Conservation (phyloP, 2,113 vertebrate species). For the Plectropomus leopardus region DNA sequence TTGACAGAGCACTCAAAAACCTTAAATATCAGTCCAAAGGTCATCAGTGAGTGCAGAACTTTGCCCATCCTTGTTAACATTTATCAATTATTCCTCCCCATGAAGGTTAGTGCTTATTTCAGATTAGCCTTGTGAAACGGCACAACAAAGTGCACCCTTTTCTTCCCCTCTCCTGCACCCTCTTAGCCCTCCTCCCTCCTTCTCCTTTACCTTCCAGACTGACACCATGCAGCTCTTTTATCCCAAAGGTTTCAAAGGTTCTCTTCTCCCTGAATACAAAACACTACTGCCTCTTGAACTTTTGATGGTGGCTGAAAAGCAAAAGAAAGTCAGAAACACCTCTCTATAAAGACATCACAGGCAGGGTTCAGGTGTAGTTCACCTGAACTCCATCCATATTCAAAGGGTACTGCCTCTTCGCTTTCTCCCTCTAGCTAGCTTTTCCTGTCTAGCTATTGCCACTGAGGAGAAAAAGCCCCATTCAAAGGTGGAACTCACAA, state of each 20-base stretch:
- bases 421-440: slow-evolving; percentile 65
- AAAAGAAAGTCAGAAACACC: slow-evolving; percentile 82
- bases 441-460: slow-evolving; percentile 53
- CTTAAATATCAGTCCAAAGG: slow-evolving; percentile 38
- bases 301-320: slow-evolving; percentile 86
- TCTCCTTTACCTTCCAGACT: slow-evolving; percentile 81
- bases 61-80: slow-evolving; percentile 55
- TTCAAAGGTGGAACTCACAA: slow-evolving; percentile 58
- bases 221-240: slow-evolving; percentile 84
- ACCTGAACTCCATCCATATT: slow-evolving; percentile 82
- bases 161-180: slow-evolving; percentile 70
- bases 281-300: slow-evolving; percentile 85
- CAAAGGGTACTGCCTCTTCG: slow-evolving; percentile 64
- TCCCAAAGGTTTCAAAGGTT: slow-evolving; percentile 86
- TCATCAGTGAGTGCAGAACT: slow-evolving; percentile 35
- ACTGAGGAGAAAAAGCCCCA: slow-evolving; percentile 46
- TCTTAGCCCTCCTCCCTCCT: slow-evolving; percentile 74
- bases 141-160: slow-evolving; percentile 78
- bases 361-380: slow-evolving; percentile 87
- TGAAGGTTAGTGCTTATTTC: slow-evolving; percentile 57
- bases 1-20: not conserved
- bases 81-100: slow-evolving; percentile 60
- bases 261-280: slow-evolving; percentile 85
- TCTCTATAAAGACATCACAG: slow-evolving; percentile 86
- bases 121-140: slow-evolving; percentile 71